These are phyloP conservation scores for Sebastes schlegelii DNA, from an alignment of 2,113 vertebrate species.

Conservation along the genomic window DNA sequence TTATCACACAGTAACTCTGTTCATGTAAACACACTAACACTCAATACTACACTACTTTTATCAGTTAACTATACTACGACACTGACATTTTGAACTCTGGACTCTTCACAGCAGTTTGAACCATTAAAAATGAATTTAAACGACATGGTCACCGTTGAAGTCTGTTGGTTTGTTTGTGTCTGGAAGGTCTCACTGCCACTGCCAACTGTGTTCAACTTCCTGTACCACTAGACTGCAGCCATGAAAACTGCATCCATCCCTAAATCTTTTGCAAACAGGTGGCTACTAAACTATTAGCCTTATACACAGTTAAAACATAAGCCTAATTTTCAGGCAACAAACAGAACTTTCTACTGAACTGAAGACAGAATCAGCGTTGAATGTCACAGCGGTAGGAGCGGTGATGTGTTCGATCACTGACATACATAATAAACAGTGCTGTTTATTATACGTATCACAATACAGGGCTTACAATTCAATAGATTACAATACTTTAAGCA, in stretches of 20 bases:
- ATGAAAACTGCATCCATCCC: background rate
- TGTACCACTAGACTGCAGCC: background rate
- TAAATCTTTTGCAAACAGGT: too few species aligned
- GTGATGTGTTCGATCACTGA: too few species aligned
- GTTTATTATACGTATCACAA: too few species aligned
- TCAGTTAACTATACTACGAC: constrained; percentile 19
- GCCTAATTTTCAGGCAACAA: too few species aligned
- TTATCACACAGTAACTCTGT: constrained; percentile 9
- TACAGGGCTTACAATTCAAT: too few species aligned
- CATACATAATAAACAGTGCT: too few species aligned
- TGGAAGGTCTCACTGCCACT: background rate
- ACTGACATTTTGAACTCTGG: constrained; percentile 34
- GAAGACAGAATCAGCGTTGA: too few species aligned
- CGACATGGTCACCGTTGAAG: background rate
- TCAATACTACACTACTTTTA: constrained; percentile 16
- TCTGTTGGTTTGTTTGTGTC: constrained; percentile 14
- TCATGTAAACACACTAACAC: constrained; percentile 43
- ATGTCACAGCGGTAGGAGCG: too few species aligned
- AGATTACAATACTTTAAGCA: too few species aligned
- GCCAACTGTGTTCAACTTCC: background rate
- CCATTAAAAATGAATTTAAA: constrained; percentile 53
- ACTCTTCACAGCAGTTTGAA: constrained; percentile 35
- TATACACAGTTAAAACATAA: too few species aligned
- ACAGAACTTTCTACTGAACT: background rate
- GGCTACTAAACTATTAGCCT: too few species aligned